Evolutionary conservation across 1,140 invertebrate genomes (phyloP).

Genomic region (Tetragnatha versicolor): DNA sequence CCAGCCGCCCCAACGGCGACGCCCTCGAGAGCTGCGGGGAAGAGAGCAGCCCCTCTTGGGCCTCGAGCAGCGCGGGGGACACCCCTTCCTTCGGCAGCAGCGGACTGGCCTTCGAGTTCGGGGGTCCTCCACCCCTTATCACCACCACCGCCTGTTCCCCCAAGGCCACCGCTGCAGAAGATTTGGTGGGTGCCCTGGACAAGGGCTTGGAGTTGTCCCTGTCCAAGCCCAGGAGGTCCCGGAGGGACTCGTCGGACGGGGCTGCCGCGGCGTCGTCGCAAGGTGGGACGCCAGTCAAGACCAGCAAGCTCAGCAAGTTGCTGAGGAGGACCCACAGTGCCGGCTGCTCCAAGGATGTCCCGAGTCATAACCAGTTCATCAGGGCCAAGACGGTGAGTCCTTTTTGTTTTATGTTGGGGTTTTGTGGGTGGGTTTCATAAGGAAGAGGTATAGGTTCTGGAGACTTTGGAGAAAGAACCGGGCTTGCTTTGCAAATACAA

Average conservation of each 20-base stretch:
- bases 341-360: constrained; percentile 65
- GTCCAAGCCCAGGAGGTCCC: constrained; percentile 5
- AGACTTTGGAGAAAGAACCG: too few species aligned
- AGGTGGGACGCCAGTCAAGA: constrained; percentile 56
- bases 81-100: constrained; percentile 56
- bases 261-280: neutral
- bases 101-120: constrained; percentile 58
- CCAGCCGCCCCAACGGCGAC: neutral
- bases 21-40: constrained; percentile 19
- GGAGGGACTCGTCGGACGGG: constrained; percentile 46
- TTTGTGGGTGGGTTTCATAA: too few species aligned
- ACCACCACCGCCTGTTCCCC: constrained; percentile 27
- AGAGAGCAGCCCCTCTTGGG: constrained; percentile 57
- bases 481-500: too few species aligned
- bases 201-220: constrained; percentile 1
- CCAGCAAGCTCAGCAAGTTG: constrained; percentile 61
- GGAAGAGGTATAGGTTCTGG: too few species aligned
- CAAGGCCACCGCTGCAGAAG: neutral
- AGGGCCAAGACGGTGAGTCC: constrained; percentile 57
- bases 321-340: constrained; percentile 64
- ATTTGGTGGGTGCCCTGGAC: constrained; percentile 23
- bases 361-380: constrained; percentile 63
- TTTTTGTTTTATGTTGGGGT: neutral
- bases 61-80: constrained; percentile 56
- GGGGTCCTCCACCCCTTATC: constrained; percentile 18